A percentile compares a stretch with the other conserved stretches of the same genome.
Evolutionary conservation across 1,140 invertebrate genomes (phyloP).

Genomic region (Cotesia vestalis): DNA sequence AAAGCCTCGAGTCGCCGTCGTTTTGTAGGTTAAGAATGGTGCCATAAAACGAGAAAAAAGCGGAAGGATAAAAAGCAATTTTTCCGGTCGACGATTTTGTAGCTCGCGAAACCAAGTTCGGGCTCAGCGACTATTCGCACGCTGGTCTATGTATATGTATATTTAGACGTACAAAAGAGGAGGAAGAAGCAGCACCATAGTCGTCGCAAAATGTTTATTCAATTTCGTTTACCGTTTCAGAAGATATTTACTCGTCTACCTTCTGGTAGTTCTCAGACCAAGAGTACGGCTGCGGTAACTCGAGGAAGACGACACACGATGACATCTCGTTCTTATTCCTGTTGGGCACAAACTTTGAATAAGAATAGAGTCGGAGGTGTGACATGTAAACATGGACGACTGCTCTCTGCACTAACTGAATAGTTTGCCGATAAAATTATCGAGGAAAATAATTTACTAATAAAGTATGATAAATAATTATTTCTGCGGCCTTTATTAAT

Average conservation of each 20-base stretch:
- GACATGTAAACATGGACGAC: constrained; percentile 11
- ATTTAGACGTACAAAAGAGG: constrained; percentile 37
- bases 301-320: neutral
- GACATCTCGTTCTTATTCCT: constrained; percentile 11
- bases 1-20: constrained; percentile 30
- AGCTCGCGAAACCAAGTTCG: constrained; percentile 41
- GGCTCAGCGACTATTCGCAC: constrained; percentile 60
- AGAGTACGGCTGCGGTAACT: neutral
- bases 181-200: neutral
- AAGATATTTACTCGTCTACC: constrained; percentile 58
- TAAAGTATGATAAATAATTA: no score
- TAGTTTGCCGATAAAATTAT: no score
- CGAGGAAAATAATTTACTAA: no score
- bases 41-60: constrained; percentile 14
- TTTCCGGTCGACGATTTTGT: constrained; percentile 54
- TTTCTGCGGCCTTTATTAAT: no score
- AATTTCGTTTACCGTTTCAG: constrained; percentile 58
- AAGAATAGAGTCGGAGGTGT: neutral
- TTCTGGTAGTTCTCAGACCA: constrained; percentile 20
- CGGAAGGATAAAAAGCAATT: constrained; percentile 56
- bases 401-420: neutral
- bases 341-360: constrained; percentile 21
- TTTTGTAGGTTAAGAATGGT: neutral
- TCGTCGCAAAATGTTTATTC: constrained; percentile 65
- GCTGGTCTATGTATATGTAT: constrained; percentile 52